Evolutionary conservation across 2,797 vertebrate species (phyloP), one percentile per base, ranked within the genome.

Genomic region (Cephalopachus bancanus): DNA sequence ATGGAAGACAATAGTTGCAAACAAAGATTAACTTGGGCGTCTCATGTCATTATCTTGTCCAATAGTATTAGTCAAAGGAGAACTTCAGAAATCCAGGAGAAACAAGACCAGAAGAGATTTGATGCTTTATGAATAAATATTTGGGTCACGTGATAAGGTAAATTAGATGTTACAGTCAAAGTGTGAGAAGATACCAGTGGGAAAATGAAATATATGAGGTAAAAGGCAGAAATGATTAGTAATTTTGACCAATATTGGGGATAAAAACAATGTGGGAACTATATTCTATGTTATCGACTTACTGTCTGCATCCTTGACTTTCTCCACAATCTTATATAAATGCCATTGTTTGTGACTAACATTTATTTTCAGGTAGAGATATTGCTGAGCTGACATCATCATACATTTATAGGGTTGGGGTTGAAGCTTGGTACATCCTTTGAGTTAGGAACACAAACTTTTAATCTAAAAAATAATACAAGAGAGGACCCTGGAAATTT

Each of bases 11-110:
- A 10, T n/a, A 14, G 60, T 67, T 69, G 5, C 67, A 55, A 71
- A 20, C 3, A 72, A 51, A 69, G 30, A 59, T 72, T 74, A 51
- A 26, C 8, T 74, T 5, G 6, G 1, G 0, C 53, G 19, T 0
- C 14, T 83, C 3, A 20, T 75, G 49, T 53, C 75, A 74, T n/a
- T 59, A 12, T 37, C 15, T 83, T 86, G 10, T 3, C 16, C 11
- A 65, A 16, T 57, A 89, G 26, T 67, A 20, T 64, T 86, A 57
- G 60, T 75, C 3, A 76, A 92, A 90, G 11, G 33, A 83, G 87
- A 97, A 59, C 22, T 62, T 93, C 20, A 86, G 16, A 72, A 92
- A 83, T 86, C 37, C 7, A 86, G 8, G 60, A 33, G 80, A 24
- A 26, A 22, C 8, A 92, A 65, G 10, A 81, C 14, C 5, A 86